Evolutionary conservation across 2,797 vertebrate species (phyloP).

Genomic region (Scarus forsteni): DNA sequence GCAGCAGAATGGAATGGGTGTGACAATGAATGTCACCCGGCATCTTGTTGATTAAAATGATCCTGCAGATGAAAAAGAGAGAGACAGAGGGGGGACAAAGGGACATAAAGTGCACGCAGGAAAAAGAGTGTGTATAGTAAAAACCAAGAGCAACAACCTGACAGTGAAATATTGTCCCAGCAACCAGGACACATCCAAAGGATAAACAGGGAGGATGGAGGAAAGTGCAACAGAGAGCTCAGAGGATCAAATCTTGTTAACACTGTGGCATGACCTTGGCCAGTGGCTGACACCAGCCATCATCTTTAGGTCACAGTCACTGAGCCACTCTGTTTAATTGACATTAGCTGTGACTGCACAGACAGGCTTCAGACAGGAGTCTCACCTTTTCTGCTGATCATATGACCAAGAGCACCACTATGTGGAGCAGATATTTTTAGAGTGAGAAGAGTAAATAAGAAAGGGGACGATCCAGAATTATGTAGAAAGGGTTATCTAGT

Average conservation of each 20-base stretch:
- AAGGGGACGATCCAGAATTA: too few relatives aligned
- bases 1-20: constrained; percentile 55
- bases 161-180: constrained; percentile 78
- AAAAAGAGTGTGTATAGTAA: constrained; percentile 46
- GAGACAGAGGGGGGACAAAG: constrained; percentile 31
- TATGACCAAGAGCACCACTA: background rate
- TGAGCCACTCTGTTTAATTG: constrained; percentile 84
- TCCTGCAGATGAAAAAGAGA: constrained; percentile 30
- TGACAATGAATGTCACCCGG: constrained; percentile 74
- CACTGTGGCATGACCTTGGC: constrained; percentile 83
- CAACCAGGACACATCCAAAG: constrained; percentile 51
- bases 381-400: constrained; percentile 19
- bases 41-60: constrained; percentile 79
- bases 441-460: background rate
- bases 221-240: constrained; percentile 61
- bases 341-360: constrained; percentile 66
- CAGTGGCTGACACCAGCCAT: constrained; percentile 78
- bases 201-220: constrained; percentile 56
- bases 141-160: constrained; percentile 56
- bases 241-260: constrained; percentile 85
- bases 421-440: background rate
- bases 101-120: constrained; percentile 40
- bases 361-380: constrained; percentile 28
- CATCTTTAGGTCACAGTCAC: constrained; percentile 78
- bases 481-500: too few relatives aligned